phyloP scores from a whole-genome alignment of 2,113 vertebrate genomes.

The Tetraodon nigroviridis region DNA sequence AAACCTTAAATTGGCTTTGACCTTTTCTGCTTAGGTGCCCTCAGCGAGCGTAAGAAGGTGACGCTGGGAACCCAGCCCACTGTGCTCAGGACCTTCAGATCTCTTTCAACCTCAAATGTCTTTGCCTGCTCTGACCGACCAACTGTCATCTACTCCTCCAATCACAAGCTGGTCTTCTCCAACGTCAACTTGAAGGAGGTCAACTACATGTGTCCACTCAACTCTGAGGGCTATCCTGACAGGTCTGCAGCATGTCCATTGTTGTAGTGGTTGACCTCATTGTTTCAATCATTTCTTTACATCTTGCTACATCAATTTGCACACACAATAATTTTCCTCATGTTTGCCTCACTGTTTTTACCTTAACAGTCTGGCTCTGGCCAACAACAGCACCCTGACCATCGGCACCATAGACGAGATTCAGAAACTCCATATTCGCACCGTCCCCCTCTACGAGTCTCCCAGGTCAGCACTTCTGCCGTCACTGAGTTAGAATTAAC shows the following conservation, averaged over 20 bases:
- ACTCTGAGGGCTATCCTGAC: slow-evolving; percentile 96
- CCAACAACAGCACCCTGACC: slow-evolving; percentile 98
- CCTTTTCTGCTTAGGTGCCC: slow-evolving; percentile 71
- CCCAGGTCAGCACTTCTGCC: slow-evolving; percentile 80
- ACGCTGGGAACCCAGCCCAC: slow-evolving; percentile 97
- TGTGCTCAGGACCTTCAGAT: slow-evolving; percentile 92
- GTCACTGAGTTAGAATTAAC: slow-evolving; percentile 1
- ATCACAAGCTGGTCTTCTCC: slow-evolving; percentile 98
- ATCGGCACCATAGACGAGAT: slow-evolving; percentile 98
- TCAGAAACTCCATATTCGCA: slow-evolving; percentile 97
- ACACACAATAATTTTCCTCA: no score
- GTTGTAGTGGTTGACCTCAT: no score
- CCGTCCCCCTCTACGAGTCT: slow-evolving; percentile 92
- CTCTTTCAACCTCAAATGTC: slow-evolving; percentile 95
- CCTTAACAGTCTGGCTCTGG: slow-evolving; percentile 83
- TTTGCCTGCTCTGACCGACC: slow-evolving; percentile 98
- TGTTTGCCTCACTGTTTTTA: neutral
- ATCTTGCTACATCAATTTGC: no score
- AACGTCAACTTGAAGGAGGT: slow-evolving; percentile 99
- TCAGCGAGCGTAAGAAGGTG: slow-evolving; percentile 96
- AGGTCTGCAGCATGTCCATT: slow-evolving; percentile 72
- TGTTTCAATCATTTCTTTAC: no score
- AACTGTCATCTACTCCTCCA: slow-evolving; percentile 99
- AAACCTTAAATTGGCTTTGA: neutral
- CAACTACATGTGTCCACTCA: slow-evolving; percentile 99